Evolutionary conservation across 2,113 vertebrate species (phyloP).

Genomic region (Phyllostomus hastatus): DNA sequence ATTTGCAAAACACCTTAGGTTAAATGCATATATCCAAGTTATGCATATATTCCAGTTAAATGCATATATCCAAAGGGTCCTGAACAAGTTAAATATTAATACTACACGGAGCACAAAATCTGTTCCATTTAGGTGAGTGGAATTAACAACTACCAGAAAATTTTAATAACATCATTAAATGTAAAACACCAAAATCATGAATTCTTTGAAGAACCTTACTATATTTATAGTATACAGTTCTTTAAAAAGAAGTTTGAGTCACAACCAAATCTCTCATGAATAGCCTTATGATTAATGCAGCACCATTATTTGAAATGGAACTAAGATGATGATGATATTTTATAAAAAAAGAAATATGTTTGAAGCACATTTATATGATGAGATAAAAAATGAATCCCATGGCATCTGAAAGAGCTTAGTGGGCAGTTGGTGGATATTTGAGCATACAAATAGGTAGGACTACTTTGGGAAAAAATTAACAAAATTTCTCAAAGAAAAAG

Average conservation of each 20-base stretch:
- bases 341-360: constrained; percentile 68
- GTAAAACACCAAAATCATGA: constrained; percentile 53
- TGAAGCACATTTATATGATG: constrained; percentile 57
- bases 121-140: constrained; percentile 66
- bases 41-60: not conserved
- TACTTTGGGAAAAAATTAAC: constrained; percentile 9
- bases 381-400: constrained; percentile 49
- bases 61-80: not conserved
- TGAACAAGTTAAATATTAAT: constrained; percentile 56
- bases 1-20: constrained; percentile 66
- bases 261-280: constrained; percentile 65
- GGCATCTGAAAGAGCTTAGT: constrained; percentile 33
- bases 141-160: constrained; percentile 73
- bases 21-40: not conserved
- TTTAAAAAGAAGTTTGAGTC: constrained; percentile 70
- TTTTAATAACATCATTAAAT: constrained; percentile 74
- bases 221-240: not conserved
- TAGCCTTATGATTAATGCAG: constrained; percentile 60
- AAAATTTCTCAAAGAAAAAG: constrained; percentile 49
- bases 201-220: constrained; percentile 2
- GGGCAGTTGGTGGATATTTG: not conserved
- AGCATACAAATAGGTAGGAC: not conserved
- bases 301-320: constrained; percentile 70
- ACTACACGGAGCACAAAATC: constrained; percentile 68
- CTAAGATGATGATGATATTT: constrained; percentile 61